phyloP scores from a whole-genome alignment of 2,888 invertebrate genomes.

The Metacarcinus magister region DNA sequence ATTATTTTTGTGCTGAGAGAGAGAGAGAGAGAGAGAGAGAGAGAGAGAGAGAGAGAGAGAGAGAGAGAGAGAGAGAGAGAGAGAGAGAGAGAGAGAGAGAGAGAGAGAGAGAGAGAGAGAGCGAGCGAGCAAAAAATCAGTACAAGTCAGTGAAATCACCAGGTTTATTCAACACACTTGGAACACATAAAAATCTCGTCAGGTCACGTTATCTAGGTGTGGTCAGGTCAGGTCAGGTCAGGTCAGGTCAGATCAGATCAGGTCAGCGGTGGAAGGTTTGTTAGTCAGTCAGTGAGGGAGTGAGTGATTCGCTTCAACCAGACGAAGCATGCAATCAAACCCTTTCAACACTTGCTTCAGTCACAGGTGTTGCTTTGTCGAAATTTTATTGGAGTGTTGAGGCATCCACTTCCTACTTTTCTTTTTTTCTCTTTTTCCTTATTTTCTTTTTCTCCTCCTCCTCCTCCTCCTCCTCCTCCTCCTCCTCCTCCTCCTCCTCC shows the following conservation, averaged over 20 bases:
- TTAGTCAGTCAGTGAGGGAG: not conserved
- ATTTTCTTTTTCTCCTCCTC: not conserved
- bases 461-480: not conserved
- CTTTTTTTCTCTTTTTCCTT: too few relatives aligned
- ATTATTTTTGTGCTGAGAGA: not conserved
- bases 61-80: not conserved
- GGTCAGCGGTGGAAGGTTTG: not conserved
- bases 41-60: not conserved
- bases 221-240: not conserved
- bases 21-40: constrained; percentile 26
- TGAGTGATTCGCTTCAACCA: not conserved
- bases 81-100: too few relatives aligned
- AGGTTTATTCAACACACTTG: not conserved
- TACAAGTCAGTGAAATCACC: not conserved
- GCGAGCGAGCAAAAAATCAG: not conserved
- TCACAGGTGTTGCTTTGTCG: not conserved
- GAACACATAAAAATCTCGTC: not conserved
- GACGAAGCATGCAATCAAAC: not conserved
- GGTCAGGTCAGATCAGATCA: too few relatives aligned
- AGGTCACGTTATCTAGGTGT: too few relatives aligned
- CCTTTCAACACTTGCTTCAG: not conserved
- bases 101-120: too few relatives aligned
- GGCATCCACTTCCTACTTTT: not conserved
- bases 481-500: not conserved
- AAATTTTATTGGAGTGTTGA: not conserved